Evolutionary conservation across 1,140 invertebrate genomes (phyloP), one percentile per base, ranked within the genome.

Genomic region (Zophobas morio): DNA sequence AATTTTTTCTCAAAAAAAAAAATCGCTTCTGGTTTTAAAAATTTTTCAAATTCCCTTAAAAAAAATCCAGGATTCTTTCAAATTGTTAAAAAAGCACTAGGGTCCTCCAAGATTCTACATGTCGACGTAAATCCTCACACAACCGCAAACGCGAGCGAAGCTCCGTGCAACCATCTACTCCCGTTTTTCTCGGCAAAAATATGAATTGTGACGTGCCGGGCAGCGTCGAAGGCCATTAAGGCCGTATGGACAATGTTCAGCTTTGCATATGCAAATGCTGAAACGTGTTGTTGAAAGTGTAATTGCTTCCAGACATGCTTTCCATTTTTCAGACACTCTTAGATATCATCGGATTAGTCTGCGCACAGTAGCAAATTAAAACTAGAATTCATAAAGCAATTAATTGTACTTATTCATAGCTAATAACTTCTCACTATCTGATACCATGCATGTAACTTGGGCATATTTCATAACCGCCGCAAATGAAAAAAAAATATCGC

Each of bases 241-340:
- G 53, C 71, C 53, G 42, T 73, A 73, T 73, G 71, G 71, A 54
- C 71, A 73, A 54, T 73, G 71, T 73, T 73, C 49, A 54, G 40
- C 40, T 73, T 73, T 73, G 71, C 71, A 73, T 73, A 73, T 73
- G 71, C 71, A 73, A 73, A 73, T 73, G 49, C 56, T 73, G 71
- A 56, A 73, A 73, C 71, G 71, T 73, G 71, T 73, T 73, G 71
- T 73, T 73, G 71, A 73, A 73, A 73, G 53, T 73, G 71, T 73
- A 73, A 73, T 73, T 73, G 71, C 71, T 73, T 73, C 71, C 51
- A 73, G 71, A 54, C 71, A 73, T 73, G 71, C 71, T 73, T 73
- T 66, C 49, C 53, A 73, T 73, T 73, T 53, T 73, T 73, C 71
- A 73, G 56, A 72, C 70, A 72, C 39, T 56, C 49, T 42, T 56